phyloP scores from a whole-genome alignment of 2,888 invertebrate genomes.

The Toxonevra muliebris region DNA sequence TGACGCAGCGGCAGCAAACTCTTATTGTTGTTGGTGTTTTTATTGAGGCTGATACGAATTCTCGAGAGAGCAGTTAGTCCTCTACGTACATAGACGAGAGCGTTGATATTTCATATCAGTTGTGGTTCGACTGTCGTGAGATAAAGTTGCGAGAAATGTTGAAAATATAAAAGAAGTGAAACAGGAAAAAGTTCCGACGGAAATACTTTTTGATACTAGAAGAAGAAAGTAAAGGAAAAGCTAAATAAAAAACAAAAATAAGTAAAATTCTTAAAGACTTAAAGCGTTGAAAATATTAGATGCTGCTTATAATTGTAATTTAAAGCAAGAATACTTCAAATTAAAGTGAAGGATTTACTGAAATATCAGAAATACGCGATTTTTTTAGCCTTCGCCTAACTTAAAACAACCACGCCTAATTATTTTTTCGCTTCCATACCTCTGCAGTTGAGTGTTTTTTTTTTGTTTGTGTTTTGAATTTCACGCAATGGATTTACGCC shows the following conservation, averaged over 20 bases:
- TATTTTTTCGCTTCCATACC: background rate
- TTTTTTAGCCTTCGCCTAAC: no score
- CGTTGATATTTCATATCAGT: conserved; percentile 38
- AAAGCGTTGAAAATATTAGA: background rate
- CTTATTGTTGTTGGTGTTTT: background rate
- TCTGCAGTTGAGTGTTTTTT: background rate
- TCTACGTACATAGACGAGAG: conserved; percentile 8
- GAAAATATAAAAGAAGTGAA: no score
- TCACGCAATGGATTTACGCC: conserved; percentile 58
- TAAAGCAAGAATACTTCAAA: background rate
- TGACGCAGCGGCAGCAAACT: no score
- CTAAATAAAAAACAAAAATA: background rate
- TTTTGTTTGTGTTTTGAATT: no score
- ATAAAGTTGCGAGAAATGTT: conserved; percentile 44
- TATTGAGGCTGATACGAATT: background rate
- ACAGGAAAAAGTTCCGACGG: conserved; percentile 1
- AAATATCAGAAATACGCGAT: no score
- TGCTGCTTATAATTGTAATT: background rate
- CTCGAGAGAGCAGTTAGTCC: background rate
- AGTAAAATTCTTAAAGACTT: background rate
- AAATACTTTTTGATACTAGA: background rate
- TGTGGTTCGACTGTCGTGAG: conserved; percentile 52
- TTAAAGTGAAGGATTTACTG: no score
- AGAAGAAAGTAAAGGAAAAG: background rate
- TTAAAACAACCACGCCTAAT: no score